phyloP scores from a whole-genome alignment of 2,888 invertebrate species.

The Lepetodrilus schrolli region DNA sequence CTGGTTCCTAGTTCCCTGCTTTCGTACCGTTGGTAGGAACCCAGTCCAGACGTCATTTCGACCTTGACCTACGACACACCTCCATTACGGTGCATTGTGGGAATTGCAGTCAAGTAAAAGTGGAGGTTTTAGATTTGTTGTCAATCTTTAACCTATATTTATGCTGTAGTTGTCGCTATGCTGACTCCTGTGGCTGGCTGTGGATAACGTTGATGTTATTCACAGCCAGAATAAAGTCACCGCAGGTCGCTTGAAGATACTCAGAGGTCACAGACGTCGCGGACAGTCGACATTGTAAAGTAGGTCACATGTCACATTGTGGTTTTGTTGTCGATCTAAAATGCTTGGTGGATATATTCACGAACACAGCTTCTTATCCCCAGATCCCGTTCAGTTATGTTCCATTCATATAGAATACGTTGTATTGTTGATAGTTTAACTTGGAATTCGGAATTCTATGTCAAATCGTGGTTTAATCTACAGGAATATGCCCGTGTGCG shows the following conservation, averaged over 20 bases:
- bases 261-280: not conserved
- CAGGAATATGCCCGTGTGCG: too few relatives aligned
- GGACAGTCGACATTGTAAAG: not conserved
- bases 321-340: not conserved
- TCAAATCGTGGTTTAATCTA: too few relatives aligned
- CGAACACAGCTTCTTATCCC: too few relatives aligned
- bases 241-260: not conserved
- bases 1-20: too few relatives aligned
- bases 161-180: not conserved
- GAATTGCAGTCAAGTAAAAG: not conserved
- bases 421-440: not conserved
- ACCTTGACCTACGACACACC: not conserved
- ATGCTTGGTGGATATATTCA: not conserved
- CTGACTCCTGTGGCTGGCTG: slow-evolving; percentile 3
- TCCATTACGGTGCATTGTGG: not conserved
- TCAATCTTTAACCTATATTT: too few relatives aligned
- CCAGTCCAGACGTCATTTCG: not conserved
- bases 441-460: not conserved
- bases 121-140: not conserved
- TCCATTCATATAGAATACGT: not conserved
- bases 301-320: not conserved
- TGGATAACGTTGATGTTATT: slow-evolving; percentile 12
- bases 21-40: too few relatives aligned
- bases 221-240: not conserved
- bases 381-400: not conserved